Conservation (phyloP, 2,888 invertebrate genomes). For the Polia nebulosa region DNA sequence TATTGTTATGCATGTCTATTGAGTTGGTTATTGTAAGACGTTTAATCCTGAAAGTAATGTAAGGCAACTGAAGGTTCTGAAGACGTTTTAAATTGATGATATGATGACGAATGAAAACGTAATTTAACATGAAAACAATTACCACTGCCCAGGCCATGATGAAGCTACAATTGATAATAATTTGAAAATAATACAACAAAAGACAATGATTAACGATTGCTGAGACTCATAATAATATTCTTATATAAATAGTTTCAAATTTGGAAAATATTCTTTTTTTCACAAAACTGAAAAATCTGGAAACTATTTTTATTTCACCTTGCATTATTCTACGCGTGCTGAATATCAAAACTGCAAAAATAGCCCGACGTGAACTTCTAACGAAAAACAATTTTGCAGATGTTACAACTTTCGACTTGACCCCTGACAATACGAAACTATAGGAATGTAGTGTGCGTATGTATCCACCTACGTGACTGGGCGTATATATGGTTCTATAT, state of each 20-base stretch:
- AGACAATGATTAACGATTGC: constrained; percentile 28
- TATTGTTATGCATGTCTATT: constrained; percentile 36
- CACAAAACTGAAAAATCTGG: constrained; percentile 6
- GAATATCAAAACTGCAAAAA: constrained; percentile 44
- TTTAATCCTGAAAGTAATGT: not conserved
- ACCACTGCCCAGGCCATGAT: not conserved
- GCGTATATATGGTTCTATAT: constrained; percentile 71
- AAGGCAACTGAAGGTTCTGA: not conserved
- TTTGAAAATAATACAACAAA: constrained; percentile 8
- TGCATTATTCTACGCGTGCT: constrained; percentile 16
- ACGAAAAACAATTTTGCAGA: constrained; percentile 36
- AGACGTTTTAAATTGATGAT: constrained; percentile 2
- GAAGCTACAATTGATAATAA: constrained; percentile 31
- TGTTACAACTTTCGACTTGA: constrained; percentile 53
- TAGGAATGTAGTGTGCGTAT: constrained; percentile 30
- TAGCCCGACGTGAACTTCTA: constrained; percentile 24
- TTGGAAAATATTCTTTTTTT: not conserved
- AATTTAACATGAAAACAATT: not conserved
- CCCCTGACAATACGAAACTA: constrained; percentile 53
- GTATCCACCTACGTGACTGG: constrained; percentile 71
- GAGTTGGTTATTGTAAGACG: not conserved
- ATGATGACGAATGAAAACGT: not conserved
- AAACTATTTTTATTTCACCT: constrained; percentile 11
- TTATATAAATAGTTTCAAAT: constrained; percentile 3
- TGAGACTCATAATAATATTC: not conserved